Evolutionary conservation across 2,797 vertebrate species (phyloP).

Genomic region (Echeneis naucrates): DNA sequence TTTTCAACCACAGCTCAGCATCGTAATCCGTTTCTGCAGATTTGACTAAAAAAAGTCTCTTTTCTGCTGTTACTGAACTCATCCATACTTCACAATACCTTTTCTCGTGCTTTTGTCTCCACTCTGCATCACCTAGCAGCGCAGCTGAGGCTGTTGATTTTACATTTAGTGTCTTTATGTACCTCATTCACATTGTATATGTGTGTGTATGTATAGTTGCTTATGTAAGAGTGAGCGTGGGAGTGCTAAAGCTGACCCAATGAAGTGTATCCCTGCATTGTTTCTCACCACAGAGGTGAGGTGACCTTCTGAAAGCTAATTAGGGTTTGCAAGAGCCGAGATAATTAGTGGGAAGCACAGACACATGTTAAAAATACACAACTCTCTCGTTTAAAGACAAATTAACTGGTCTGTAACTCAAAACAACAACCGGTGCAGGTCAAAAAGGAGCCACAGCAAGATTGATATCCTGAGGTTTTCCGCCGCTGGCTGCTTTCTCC

Average conservation of each 20-base stretch:
- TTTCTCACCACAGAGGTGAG: slow-evolving; percentile 66
- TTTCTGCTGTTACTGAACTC: neutral
- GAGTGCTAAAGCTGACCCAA: slow-evolving; percentile 31
- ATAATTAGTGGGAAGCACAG: slow-evolving; percentile 59
- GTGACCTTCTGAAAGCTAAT: slow-evolving; percentile 71
- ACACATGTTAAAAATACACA: slow-evolving; percentile 47
- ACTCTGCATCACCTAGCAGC: too few relatives aligned
- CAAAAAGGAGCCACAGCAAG: slow-evolving; percentile 32
- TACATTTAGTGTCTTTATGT: slow-evolving; percentile 2
- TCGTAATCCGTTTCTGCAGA: too few relatives aligned
- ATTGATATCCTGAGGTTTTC: slow-evolving; percentile 41
- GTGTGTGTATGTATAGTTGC: slow-evolving; percentile 2
- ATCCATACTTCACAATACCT: neutral
- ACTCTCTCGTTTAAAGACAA: slow-evolving; percentile 50
- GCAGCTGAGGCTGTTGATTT: neutral
- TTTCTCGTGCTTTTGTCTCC: neutral
- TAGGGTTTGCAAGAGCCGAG: slow-evolving; percentile 56
- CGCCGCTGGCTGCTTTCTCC: slow-evolving; percentile 6
- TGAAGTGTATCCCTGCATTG: slow-evolving; percentile 58
- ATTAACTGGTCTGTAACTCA: slow-evolving; percentile 43
- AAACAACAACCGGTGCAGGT: slow-evolving; percentile 60
- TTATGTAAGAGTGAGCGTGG: slow-evolving; percentile 35
- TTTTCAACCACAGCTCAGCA: too few relatives aligned
- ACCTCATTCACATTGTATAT: neutral
- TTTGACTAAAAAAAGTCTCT: too few relatives aligned